Evolutionary conservation across 2,888 invertebrate genomes (phyloP).

Genomic region (Callyntrura sp.): DNA sequence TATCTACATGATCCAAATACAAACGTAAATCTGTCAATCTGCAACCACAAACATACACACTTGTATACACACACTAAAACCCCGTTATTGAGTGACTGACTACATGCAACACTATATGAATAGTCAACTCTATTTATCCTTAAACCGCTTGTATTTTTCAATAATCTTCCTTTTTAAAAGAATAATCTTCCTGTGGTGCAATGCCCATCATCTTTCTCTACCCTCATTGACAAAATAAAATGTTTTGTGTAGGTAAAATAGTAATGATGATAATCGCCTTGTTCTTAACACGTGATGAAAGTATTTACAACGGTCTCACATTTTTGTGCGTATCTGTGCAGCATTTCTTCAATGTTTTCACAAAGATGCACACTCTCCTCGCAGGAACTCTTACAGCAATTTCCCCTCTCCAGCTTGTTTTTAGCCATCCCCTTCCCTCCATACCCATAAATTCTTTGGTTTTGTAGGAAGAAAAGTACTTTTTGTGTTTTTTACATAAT

Average conservation of each 20-base stretch:
- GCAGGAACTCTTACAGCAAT: not conserved
- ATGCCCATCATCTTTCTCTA: conserved; percentile 5
- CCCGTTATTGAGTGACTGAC: not conserved
- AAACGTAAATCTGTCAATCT: conserved; percentile 39
- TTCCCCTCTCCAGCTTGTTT: not conserved
- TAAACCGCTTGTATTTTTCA: conserved; percentile 32
- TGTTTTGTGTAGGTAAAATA: no score
- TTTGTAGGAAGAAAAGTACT: not conserved
- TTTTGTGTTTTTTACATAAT: no score
- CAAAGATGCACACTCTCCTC: conserved; percentile 3
- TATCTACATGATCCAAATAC: conserved; percentile 17
- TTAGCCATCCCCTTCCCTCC: not conserved
- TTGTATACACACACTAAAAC: not conserved
- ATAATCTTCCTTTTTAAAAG: conserved; percentile 28
- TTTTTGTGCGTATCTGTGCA: no score
- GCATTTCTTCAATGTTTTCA: not conserved
- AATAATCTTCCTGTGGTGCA: not conserved
- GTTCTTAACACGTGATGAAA: not conserved
- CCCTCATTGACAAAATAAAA: not conserved
- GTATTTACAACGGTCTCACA: not conserved
- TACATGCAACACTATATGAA: not conserved
- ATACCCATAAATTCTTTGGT: not conserved
- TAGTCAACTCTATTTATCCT: not conserved
- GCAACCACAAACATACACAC: not conserved
- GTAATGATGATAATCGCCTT: not conserved